These are phyloP conservation scores for Pyrrhia umbra DNA, from an alignment of 2,888 invertebrate genomes.

Conservation along the genomic window DNA sequence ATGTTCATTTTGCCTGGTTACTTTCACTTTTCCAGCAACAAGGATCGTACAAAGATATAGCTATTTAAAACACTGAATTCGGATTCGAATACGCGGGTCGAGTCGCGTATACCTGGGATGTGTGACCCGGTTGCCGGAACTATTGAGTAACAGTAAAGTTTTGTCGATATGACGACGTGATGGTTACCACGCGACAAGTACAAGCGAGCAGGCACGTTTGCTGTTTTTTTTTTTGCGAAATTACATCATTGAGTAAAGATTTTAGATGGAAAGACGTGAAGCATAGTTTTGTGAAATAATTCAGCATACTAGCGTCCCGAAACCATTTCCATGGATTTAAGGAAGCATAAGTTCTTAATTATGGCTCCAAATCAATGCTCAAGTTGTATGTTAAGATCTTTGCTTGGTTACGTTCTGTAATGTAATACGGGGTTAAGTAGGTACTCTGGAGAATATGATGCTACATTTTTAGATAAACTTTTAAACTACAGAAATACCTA, in stretches of 20 bases:
- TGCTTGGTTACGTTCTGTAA: no score
- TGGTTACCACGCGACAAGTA: conserved; percentile 48
- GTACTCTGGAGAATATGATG: no score
- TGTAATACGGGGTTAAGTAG: no score
- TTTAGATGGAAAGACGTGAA: not conserved
- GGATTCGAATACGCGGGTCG: conserved; percentile 14
- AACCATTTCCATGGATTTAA: no score
- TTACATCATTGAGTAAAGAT: not conserved
- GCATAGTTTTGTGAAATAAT: not conserved
- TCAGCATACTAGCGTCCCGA: not conserved
- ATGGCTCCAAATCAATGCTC: no score
- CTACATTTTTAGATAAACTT: no score
- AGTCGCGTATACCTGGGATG: conserved; percentile 25
- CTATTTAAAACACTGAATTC: not conserved
- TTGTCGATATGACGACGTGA: conserved; percentile 68
- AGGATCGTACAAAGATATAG: not conserved
- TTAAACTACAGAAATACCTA: no score
- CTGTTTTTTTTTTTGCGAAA: conserved; percentile 5
- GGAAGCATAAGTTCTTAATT: no score
- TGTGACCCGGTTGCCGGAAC: conserved; percentile 5
- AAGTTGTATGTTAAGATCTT: no score
- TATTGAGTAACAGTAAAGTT: conserved; percentile 49
- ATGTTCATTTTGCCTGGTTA: conserved; percentile 73
- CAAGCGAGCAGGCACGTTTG: conserved; percentile 25
- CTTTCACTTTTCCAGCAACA: no score